Evolutionary conservation across 2,113 vertebrate genomes (phyloP), one percentile per base, ranked within the genome.

Genomic region (Vicugna pacos): DNA sequence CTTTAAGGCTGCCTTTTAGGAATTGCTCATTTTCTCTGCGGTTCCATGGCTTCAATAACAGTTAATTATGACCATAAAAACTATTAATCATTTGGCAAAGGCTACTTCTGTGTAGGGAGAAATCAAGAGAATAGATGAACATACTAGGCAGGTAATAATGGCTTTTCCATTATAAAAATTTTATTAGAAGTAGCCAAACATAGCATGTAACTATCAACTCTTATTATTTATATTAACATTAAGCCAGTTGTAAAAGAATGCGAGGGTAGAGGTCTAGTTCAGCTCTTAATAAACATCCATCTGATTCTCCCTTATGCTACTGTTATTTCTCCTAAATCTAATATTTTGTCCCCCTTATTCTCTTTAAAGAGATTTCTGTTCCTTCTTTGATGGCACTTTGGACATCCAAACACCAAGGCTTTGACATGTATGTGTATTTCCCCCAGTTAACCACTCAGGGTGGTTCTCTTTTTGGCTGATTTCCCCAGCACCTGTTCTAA

Each of bases 151-250:
- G 88, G 56, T 93, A 95, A 91, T 96, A 94, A 95, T 97, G 86
- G 82, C 77, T 91, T 96, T 96, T 97, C 73, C 56, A 89, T 96
- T 95, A 97, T 96, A 94, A 97, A 97, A 97, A 6, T 96, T 97
- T 95, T 96, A 96, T 96, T 95, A 94, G 85, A 94, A 97, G 95
- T 75, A 89, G 91, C 67, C 95, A 95, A 88, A 89, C 50, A 93
- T 81, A 96, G 89, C 62, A 65, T 42, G 26, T 38, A 89, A 58
- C 89, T 77, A 87, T 88, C 83, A 93, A 62, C 80, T 69, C 60
- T 92, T 95, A 48, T 89, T 93, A 93, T 96, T 97, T 87, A 95
- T 97, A 93, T 69, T 79, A 96, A 75, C 91, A 93, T 85, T 73
- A 95, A 93, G 50, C 77, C 93, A 76, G 54, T 95, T 95, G 94